Evolutionary conservation across 1,140 invertebrate species (phyloP), one percentile per base, ranked within the genome.

Genomic region (Drosophila pectinifera): DNA sequence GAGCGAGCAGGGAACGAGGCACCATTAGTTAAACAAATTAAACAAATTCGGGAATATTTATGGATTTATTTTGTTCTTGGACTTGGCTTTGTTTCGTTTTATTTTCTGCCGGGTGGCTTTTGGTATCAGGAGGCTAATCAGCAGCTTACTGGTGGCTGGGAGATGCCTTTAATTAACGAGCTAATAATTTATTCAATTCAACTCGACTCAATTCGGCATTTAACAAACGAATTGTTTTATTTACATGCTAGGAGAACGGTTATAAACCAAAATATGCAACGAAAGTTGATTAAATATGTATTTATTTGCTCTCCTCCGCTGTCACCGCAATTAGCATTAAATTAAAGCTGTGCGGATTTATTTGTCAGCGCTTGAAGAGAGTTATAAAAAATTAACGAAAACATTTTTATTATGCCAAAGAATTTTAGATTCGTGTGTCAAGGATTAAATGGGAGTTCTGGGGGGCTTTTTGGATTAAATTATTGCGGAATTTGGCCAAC

Each of bases 151-250:
- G 64, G 42, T 39, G 24, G 8, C 26, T 13, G 38, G 64, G 18
- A 56, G 64, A 54, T 39, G 39, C 18, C n/a, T 16, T 70, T 74
- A 83, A 82, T 82, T 82, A 82, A 78, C 77, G 55, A 61, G 42
- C 74, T 63, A 61, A 83, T 79, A 83, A 83, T 59, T 72, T 74
- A 82, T 83, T 78, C 54, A 69, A 74, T 22, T 36, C 45, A 16
- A 48, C 26, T 38, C 39, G 64, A 83, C 73, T 78, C 39, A 69
- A 74, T 68, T 55, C 68, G 74, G 80, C 68, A 49, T 43, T 46
- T 41, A 51, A 43, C 64, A 77, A 83, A 82, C 68, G 74, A 64
- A 82, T 59, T 74, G 74, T 57, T 83, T 78, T 68, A 73, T 70
- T 55, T 59, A 65, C 46, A 74, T 41, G 42, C 53, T 49, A 65